Conservation (phyloP, 35 echinoderm and acorn worm species). For the Ophiothrix spiculata region DNA sequence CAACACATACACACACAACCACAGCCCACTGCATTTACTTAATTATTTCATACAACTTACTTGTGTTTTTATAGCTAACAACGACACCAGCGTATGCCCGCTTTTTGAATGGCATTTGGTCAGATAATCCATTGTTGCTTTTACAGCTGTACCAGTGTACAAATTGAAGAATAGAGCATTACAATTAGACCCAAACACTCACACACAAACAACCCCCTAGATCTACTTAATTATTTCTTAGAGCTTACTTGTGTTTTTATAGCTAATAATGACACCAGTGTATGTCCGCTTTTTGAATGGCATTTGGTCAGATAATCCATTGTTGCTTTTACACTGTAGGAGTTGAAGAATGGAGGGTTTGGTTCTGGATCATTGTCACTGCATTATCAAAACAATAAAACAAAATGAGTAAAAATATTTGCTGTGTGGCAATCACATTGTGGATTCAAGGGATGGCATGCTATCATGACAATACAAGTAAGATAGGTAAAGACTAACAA, state of each 20-base stretch:
- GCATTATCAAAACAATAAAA: conserved; percentile 3
- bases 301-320: conserved; percentile 81
- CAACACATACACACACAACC: too few relatives aligned
- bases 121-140: conserved; percentile 79
- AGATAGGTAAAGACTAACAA: too few relatives aligned
- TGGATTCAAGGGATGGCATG: too few relatives aligned
- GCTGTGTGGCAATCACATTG: too few relatives aligned
- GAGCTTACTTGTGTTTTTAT: conserved; percentile 90
- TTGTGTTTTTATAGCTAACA: conserved; percentile 83
- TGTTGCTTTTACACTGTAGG: conserved; percentile 75
- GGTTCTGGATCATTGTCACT: conserved; percentile 81
- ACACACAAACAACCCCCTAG: too few relatives aligned
- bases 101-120: conserved; percentile 71
- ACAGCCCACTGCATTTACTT: not conserved
- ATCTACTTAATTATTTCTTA: too few relatives aligned
- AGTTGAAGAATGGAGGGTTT: conserved; percentile 76
- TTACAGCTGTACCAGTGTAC: conserved; percentile 71
- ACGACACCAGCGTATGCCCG: conserved; percentile 60
- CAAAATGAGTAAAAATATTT: too few relatives aligned
- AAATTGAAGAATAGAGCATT: conserved; percentile 77
- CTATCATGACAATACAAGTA: too few relatives aligned
- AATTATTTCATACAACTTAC: conserved; percentile 25
- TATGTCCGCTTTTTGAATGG: conserved; percentile 60
- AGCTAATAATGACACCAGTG: conserved; percentile 69
- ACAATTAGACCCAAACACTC: too few relatives aligned